These are phyloP conservation scores for Rhombomys opimus DNA, from an alignment of 2,113 vertebrate species.

Conservation along the genomic window DNA sequence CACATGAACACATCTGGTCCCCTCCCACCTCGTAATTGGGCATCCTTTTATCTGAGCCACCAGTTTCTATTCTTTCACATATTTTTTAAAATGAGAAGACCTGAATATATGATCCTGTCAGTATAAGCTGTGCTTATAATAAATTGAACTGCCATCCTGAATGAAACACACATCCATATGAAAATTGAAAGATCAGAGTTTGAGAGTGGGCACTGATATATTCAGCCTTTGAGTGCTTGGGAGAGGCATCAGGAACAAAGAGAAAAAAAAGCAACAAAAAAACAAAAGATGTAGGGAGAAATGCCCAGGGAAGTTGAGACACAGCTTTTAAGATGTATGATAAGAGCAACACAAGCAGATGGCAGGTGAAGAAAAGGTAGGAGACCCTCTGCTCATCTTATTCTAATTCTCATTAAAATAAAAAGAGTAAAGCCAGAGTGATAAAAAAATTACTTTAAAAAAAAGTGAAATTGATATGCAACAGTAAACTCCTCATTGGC, in stretches of 20 bases:
- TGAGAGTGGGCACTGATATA: conserved; percentile 58
- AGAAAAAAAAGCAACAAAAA: conserved; percentile 35
- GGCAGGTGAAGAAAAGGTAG: conserved; percentile 60
- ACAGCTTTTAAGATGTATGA: conserved; percentile 51
- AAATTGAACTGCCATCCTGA: conserved; percentile 66
- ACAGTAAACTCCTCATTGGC: background rate
- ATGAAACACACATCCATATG: conserved; percentile 51
- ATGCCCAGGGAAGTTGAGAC: conserved; percentile 35
- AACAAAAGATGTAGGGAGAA: conserved; percentile 54
- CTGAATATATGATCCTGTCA: conserved; percentile 69
- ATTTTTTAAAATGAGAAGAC: conserved; percentile 54
- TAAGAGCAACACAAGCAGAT: conserved; percentile 72
- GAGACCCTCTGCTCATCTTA: background rate
- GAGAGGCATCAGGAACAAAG: conserved; percentile 47
- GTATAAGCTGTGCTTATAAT: conserved; percentile 67
- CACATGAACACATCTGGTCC: conserved; percentile 46
- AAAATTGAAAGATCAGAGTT: conserved; percentile 64
- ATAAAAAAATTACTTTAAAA: conserved; percentile 27
- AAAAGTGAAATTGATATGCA: conserved; percentile 1
- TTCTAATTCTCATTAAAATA: background rate
- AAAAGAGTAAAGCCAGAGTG: conserved; percentile 21
- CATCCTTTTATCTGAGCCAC: conserved; percentile 42
- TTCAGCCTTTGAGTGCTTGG: conserved; percentile 39
- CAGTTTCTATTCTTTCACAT: conserved; percentile 36
- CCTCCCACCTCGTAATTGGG: background rate